Percentiles rank a stretch among this genome's conserved stretches.
Evolutionary conservation across 2,888 invertebrate species (phyloP).

Genomic region (Laspeyria flexula): DNA sequence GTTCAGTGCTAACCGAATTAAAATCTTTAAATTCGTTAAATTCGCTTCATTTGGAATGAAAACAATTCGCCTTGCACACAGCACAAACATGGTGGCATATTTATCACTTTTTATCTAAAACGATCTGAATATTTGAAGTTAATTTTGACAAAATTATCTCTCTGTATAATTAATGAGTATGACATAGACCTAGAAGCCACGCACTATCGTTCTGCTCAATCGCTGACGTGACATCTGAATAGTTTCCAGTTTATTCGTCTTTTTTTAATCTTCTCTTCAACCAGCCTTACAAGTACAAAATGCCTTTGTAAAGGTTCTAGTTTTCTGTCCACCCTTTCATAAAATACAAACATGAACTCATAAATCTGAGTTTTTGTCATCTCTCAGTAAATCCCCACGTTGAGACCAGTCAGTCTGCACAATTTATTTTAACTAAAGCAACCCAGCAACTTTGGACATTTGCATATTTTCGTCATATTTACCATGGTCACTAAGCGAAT

Average conservation of each 20-base stretch:
- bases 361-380: constrained; percentile 33
- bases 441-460: constrained; percentile 63
- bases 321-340: background rate
- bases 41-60: constrained; percentile 19
- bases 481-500: constrained; percentile 69
- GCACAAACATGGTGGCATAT: constrained; percentile 7
- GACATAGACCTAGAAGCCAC: too few relatives aligned
- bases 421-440: constrained; percentile 71
- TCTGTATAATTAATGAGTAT: too few relatives aligned
- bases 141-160: background rate
- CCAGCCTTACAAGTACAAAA: too few relatives aligned
- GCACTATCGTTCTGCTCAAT: too few relatives aligned
- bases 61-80: constrained; percentile 9
- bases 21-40: constrained; percentile 26
- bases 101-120: background rate
- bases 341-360: constrained; percentile 13
- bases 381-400: constrained; percentile 47
- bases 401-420: constrained; percentile 42
- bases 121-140: background rate
- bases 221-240: too few relatives aligned
- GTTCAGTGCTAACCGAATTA: constrained; percentile 13
- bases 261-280: too few relatives aligned
- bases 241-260: too few relatives aligned
- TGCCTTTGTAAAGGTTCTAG: too few relatives aligned
- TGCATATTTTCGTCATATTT: constrained; percentile 78